Percentiles rank a stretch among this genome's conserved stretches.
Evolutionary conservation across 2,797 vertebrate genomes (phyloP).

Genomic region (Poeciliopsis gracilis): DNA sequence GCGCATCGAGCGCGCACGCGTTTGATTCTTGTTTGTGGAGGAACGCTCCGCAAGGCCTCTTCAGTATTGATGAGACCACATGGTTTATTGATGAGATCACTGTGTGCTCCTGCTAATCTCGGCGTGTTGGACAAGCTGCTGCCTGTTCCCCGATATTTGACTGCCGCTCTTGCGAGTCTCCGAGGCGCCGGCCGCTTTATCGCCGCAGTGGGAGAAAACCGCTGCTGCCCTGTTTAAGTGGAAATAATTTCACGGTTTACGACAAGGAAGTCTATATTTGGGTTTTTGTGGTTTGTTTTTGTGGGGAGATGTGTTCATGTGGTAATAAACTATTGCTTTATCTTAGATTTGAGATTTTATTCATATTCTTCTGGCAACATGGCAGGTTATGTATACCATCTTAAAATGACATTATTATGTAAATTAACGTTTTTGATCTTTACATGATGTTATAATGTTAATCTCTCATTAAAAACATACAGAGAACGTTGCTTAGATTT

Average conservation of each 20-base stretch:
- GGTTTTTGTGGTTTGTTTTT: too few species aligned
- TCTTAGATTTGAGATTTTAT: not conserved
- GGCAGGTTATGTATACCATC: not conserved
- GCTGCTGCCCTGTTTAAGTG: not conserved
- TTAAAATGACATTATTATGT: too few species aligned
- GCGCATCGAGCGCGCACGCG: not conserved
- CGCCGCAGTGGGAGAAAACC: constrained; percentile 1
- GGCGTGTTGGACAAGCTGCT: constrained; percentile 16
- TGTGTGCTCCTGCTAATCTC: constrained; percentile 17
- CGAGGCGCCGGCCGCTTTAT: constrained; percentile 8
- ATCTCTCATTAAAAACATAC: too few species aligned
- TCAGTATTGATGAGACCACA: constrained; percentile 47
- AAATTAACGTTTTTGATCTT: too few species aligned
- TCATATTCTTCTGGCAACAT: not conserved
- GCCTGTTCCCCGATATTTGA: constrained; percentile 19
- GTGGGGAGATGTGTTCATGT: not conserved
- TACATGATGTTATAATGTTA: too few species aligned
- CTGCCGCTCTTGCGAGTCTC: constrained; percentile 12
- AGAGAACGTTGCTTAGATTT: too few species aligned
- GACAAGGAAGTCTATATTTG: not conserved
- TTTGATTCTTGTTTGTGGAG: constrained; percentile 33
- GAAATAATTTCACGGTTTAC: constrained; percentile 4
- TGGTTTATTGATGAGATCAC: constrained; percentile 58
- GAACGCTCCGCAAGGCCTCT: constrained; percentile 12
- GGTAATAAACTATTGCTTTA: not conserved